These are phyloP conservation scores for Rattus norvegicus DNA, from an alignment of 2,113 vertebrate species.

Conservation along the genomic window GRCr8 NC_086030.1:22395501-22396000, in stretches of 20 bases:
- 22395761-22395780: slow-evolving; percentile 20
- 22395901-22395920: slow-evolving; percentile 21
- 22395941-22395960: slow-evolving; percentile 64
- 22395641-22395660: neutral
- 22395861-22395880: neutral
- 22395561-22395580: neutral
- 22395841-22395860: neutral
- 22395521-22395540: neutral
- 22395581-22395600: neutral
- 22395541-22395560: slow-evolving; percentile 49
- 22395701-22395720: neutral
- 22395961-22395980: slow-evolving; percentile 92
- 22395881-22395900: neutral
- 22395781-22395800: neutral
- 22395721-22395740: neutral
- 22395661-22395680: neutral
- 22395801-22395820: neutral
- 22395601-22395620: neutral
- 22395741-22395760: neutral
- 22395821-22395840: neutral
- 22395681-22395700: neutral
- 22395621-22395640: slow-evolving; percentile 18
- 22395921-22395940: slow-evolving; percentile 37
- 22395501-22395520: neutral
- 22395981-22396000: slow-evolving; percentile 92